Evolutionary conservation across 1,140 invertebrate genomes (phyloP).

Genomic region (Calephelis nemesis): DNA sequence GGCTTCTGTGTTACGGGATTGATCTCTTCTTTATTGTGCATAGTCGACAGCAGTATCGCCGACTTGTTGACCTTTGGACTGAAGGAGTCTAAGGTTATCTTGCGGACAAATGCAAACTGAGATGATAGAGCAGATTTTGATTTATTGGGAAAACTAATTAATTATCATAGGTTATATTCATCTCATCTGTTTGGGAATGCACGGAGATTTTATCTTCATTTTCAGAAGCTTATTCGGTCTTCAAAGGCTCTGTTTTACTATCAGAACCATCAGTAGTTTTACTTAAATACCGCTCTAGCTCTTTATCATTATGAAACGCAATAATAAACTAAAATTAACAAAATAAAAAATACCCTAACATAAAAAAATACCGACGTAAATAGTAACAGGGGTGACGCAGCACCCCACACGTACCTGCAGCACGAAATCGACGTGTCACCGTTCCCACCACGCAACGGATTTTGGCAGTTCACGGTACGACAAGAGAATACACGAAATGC

Average conservation of each 20-base stretch:
- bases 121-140: too few species aligned
- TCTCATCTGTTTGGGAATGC: not conserved
- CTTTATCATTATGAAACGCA: not conserved
- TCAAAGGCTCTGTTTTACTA: too few species aligned
- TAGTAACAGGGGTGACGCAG: slow-evolving; percentile 31
- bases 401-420: slow-evolving; percentile 21
- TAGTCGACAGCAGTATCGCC: slow-evolving; percentile 13
- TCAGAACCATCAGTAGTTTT: too few species aligned
- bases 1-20: slow-evolving; percentile 16
- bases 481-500: slow-evolving; percentile 6
- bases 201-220: too few species aligned
- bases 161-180: slow-evolving; percentile 12
- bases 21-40: slow-evolving; percentile 10
- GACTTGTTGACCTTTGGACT: slow-evolving; percentile 21
- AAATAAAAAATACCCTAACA: too few species aligned
- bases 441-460: not conserved
- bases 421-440: not conserved
- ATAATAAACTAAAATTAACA: too few species aligned
- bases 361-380: slow-evolving; percentile 24
- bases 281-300: not conserved
- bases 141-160: not conserved
- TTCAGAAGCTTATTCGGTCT: not conserved
- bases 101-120: slow-evolving; percentile 1
- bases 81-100: slow-evolving; percentile 17
- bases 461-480: not conserved